Evolutionary conservation across 2,888 invertebrate species (phyloP), one percentile per base, ranked within the genome.

Genomic region (Hydroisotoma schaefferi): DNA sequence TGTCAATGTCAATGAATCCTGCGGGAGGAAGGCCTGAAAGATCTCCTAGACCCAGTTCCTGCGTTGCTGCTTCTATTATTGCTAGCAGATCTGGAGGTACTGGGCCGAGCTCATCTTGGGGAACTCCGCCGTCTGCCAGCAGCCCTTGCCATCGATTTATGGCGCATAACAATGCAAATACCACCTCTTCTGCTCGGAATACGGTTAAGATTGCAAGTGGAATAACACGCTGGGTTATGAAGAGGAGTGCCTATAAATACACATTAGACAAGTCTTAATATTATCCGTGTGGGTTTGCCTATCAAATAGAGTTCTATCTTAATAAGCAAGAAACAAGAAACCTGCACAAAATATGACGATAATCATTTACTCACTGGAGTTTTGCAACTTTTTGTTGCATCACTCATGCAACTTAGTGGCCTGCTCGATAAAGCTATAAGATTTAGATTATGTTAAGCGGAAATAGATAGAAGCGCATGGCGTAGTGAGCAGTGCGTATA

Each of bases 201-300:
- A 54, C 59, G 55, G 47, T 57, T 4, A 47, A 53, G 4, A 33
- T 52, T 1, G 28, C 54, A 20, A 49, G 62, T 33, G 61, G 67
- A 29, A 66, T 65, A 33, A 69, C 71, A 47, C 65, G 71, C n/a
- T 71, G 71, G 71, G 69, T 71, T 37, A 71, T 71, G 71, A 71
- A 71, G 53, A 65, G 71, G 61, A 70, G 71, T 58, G 69, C 71
- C 54, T 70, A 68, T 43, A 61, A 61, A 46, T 71, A 67, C 53
- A 63, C 56, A 33, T 59, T 71, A 60, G 69, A 71, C 28, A 61
- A 68, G 47, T 61, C 63, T 43, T 66, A 44, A 58, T 28, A 48
- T 29, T 29, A 28, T 28, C 18, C 20, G 18, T 12, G 18, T 6
- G 8, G 43, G 8, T 8, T 12, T 18, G 43, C 6, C 8, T 8